Evolutionary conservation across 2,797 vertebrate species (phyloP), one percentile per base, ranked within the genome.

Genomic region (Chelidonichthys spinosus): DNA sequence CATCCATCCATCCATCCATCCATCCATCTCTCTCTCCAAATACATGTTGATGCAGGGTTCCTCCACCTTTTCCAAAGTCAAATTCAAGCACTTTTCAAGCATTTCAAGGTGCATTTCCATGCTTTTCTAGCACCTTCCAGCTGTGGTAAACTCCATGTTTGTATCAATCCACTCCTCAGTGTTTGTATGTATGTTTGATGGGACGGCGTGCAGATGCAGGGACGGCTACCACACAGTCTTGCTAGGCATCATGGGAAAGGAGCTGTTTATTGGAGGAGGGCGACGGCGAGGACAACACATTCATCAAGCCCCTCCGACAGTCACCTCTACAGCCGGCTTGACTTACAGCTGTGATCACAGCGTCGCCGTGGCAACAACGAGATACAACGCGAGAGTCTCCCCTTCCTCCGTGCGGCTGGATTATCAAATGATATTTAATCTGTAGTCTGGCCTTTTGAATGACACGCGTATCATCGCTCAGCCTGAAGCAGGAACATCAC

Each of bases 251-350:
- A 63, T 42, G 35, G 7, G 18, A 70, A 50, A 36, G 17, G 47
- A 63, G 32, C 52, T 63, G 53, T 56, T 66, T 65, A 13, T 11
- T 47, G 18, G 40, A 73, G 53, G 80, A 33, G 67, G 37, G 25
- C 65, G 61, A 46, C 35, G 68, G 35, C n/a, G 72, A 76, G 69
- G 72, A 70, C 70, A 79, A 85, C 64, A 81, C 79, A 89, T 91
- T 79, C 74, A 90, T 91, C 87, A 88, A 52, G 70, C 65, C 70
- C 63, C 58, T 17, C 36, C 77, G 73, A 88, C 81, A 84, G 68
- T 73, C 55, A 54, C 47, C 75, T 63, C 52, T 13, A 47, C 69
- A 25, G 25, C 71, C 63, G 25, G 53, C 47, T 11, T 64, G 68
- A 78, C 80, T 75, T 66, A 44, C 59, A 32, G 40, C 11, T 78